Evolutionary conservation across 2,113 vertebrate species (phyloP).

Genomic region (Lagopus muta): DNA sequence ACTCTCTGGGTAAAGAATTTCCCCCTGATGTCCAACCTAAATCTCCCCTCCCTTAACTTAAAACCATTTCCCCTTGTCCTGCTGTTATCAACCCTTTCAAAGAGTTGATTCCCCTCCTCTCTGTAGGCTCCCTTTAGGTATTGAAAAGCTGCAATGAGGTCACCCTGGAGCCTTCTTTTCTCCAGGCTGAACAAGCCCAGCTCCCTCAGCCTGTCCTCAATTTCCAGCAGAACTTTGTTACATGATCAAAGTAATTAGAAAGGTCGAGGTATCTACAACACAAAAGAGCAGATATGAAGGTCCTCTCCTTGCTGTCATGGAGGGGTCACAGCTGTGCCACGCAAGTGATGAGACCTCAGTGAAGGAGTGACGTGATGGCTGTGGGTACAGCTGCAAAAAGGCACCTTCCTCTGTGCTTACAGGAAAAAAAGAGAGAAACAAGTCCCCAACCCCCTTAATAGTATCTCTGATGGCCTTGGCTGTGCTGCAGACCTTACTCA

Average conservation of each 20-base stretch:
- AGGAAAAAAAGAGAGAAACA: background rate
- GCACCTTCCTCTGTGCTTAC: background rate
- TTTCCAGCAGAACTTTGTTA: background rate
- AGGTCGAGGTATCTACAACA: background rate
- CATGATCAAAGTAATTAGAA: background rate
- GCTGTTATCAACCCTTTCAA: too few species aligned
- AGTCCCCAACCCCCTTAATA: background rate
- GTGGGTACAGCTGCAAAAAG: rapidly evolving
- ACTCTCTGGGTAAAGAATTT: too few species aligned
- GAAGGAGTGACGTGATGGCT: rapidly evolving
- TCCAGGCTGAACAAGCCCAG: too few species aligned
- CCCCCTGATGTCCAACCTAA: too few species aligned
- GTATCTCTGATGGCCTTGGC: background rate
- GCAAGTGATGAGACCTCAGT: background rate
- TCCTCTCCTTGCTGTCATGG: background rate
- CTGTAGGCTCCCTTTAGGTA: too few species aligned
- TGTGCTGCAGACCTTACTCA: background rate
- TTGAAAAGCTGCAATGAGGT: too few species aligned
- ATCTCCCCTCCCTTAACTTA: too few species aligned
- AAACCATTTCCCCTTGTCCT: too few species aligned
- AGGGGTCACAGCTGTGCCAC: background rate
- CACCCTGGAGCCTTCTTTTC: too few species aligned
- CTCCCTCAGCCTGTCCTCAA: too few species aligned
- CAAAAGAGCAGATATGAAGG: background rate
- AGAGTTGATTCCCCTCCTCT: too few species aligned